Evolutionary conservation across 2,797 vertebrate genomes (phyloP), one percentile per base, ranked within the genome.

Genomic region (Urophycis tenuis): DNA sequence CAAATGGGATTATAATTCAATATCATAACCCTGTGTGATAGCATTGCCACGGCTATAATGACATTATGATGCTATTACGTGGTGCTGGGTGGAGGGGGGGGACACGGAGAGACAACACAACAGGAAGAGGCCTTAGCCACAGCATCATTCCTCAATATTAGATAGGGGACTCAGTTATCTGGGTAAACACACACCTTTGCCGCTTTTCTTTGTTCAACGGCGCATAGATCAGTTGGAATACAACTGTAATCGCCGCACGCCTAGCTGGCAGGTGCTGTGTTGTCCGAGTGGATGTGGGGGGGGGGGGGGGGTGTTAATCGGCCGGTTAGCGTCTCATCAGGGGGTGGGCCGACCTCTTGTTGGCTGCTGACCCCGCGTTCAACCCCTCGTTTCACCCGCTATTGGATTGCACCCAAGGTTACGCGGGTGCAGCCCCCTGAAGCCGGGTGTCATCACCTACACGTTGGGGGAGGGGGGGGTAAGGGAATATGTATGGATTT

Each of bases 1-100:
- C 33, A 60, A 75, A 79, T 64, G 69, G 74, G 69, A 69, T 49
- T 53, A 69, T 25, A 71, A 60, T 45, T 35, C 45, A 60, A 60
- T 75, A 60, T 67, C 53, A 69, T 75, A 36, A 75, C n/a, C n/a
- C 11, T 36, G n/a, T 29, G n/a, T 36, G 60, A 75, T 67, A 64
- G 53, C 34, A 39, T 69, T 75, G 74, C 33, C 53, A 36, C n/a
- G 12, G 53, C 74, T 29, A 30, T 69, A 36, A 35, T 49, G 30
- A 17, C 29, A 49, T 45, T 32, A 31, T 19, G 30, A 74, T 49
- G 29, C 29, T 45, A 49, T 74, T 64, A 64, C 12, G 25, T 64
- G 60, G n/a, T 9, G 2, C 60, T 64, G 60, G 25, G 53, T n/a
- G 3, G 49, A 8, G 49, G n/a, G 60, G 53, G 49, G 9, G 60